Base-by-base conservation (phyloP, 1,140 invertebrate species). In the Zeugodacus cucurbitae region DNA sequence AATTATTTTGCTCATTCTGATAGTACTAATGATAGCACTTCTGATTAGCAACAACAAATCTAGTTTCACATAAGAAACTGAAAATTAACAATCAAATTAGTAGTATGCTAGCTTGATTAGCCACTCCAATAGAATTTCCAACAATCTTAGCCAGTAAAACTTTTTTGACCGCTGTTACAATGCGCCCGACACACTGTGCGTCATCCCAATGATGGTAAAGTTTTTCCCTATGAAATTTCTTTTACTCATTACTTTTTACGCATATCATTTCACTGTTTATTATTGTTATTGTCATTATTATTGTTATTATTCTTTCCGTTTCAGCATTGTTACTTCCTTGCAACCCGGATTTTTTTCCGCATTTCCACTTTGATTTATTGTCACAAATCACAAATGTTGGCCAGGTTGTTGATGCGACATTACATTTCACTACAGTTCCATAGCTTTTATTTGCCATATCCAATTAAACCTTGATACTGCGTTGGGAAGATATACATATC, bases 211-310 rank as follows among this genome's bases (percentile, higher is more conserved):
- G 11, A 34, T 10, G n/a, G 14, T 29, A 67, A 67, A 67, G 62
- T 67, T 67, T 67, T 67, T 67, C 29, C 3, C 14, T 67, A 32
- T 32, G 62, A 67, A 20, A 26, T 62, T 62, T 62, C 58, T 62
- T 26, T 67, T 67, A 54, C 4, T 67, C 64, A 29, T 67, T 62
- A 62, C 34, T 67, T 67, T 34, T 17, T 67, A 20, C 11, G 64
- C 64, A 67, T 67, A 29, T 67, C 7, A 67, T 67, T 67, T 34
- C 11, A 32, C 29, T 67, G 26, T 67, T 32, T 67, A 29, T 32
- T 74, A 32, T 74, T 41, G 67, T 74, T 34, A 74, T 41, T 37
- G 67, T 37, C 32, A 74, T 74, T 74, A 74, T 74, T 74, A 74
- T 74, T 74, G 67, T 74, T 22, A 74, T 74, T 74, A 74, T 37